Evolutionary conservation across 2,113 vertebrate species (phyloP), one percentile per base, ranked within the genome.

Genomic region (Thalassarche chlororhynchos): DNA sequence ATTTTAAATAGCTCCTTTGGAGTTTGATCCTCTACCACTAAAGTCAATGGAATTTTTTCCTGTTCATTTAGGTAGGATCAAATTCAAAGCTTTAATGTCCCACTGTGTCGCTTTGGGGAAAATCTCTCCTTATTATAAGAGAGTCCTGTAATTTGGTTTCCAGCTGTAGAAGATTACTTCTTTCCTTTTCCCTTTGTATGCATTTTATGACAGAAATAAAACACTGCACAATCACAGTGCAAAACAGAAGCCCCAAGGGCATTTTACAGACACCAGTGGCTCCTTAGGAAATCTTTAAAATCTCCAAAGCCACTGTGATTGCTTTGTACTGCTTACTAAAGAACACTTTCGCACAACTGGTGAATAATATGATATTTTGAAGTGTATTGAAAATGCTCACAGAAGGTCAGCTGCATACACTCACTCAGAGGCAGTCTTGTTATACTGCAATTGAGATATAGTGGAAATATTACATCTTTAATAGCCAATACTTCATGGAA

Each of bases 191-290:
- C 54, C 31, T 94, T 95, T 97, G 58, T 94, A 69, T 86, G 79
- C 58, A 76, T 66, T 97, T 95, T 93, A 93, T 84, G 91, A 68
- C 62, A 86, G 84, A 93, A 93, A 96, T 96, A 94, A 97, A 96
- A 54, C 91, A 64, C 95, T 77, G 55, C 70, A 88, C 78, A 93
- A 94, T 90, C 89, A 88, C 84, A 64, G 89, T 84, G 93, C 91
- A 97, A 95, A 96, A 93, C 87, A 97, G 79, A 93, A 95, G 68
- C 76, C 89, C 97, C 89, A 93, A 96, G 84, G 93, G 93, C 91
- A 91, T 95, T 89, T 93, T 83, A 57, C 78, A 94, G 87, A 78
- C 91, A 92, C 91, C 75, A 68, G 84, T 66, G 60, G 62, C 89
- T 97, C 91, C 90, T 96, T 68, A 92, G 87, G 87, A 97, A 94